phyloP scores from a whole-genome alignment of 1,140 invertebrate species.

The Euwallacea fornicatus region DNA sequence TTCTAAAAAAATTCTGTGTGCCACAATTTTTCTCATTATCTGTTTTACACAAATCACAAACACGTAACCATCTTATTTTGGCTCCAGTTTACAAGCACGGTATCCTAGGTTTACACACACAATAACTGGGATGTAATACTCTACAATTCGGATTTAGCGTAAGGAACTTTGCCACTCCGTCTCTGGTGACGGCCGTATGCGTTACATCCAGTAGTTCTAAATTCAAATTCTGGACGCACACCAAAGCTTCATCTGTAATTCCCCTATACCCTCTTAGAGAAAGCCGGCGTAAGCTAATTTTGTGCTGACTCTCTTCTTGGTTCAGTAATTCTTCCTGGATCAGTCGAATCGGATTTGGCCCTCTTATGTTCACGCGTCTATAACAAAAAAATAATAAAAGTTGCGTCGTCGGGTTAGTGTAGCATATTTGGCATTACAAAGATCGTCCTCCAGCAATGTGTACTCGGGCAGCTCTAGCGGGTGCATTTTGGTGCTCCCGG shows the following conservation, averaged over 20 bases:
- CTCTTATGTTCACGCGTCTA: not conserved
- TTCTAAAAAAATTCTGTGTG: too few relatives aligned
- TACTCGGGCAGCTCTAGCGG: not conserved
- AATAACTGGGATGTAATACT: conserved; percentile 46
- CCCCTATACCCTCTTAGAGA: conserved; percentile 45
- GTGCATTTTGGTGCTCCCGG: not conserved
- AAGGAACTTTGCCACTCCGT: conserved; percentile 44
- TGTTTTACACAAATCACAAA: too few relatives aligned
- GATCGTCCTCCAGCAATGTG: not conserved
- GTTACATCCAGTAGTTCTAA: conserved; percentile 48
- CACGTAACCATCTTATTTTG: too few relatives aligned
- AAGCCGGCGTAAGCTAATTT: conserved; percentile 38
- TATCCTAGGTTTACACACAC: conserved; percentile 42
- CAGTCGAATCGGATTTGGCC: not conserved
- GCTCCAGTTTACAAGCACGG: not conserved
- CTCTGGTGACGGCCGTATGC: conserved; percentile 43
- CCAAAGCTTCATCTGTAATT: conserved; percentile 41
- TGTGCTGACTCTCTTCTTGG: not conserved
- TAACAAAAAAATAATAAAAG: not conserved
- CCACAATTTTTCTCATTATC: too few relatives aligned
- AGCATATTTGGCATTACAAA: not conserved
- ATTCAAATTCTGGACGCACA: conserved; percentile 38
- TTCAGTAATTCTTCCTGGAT: not conserved
- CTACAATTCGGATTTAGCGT: conserved; percentile 46
- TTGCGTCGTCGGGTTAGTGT: too few relatives aligned